Conservation (phyloP, 2,797 vertebrate species). For the Urophycis tenuis region DNA sequence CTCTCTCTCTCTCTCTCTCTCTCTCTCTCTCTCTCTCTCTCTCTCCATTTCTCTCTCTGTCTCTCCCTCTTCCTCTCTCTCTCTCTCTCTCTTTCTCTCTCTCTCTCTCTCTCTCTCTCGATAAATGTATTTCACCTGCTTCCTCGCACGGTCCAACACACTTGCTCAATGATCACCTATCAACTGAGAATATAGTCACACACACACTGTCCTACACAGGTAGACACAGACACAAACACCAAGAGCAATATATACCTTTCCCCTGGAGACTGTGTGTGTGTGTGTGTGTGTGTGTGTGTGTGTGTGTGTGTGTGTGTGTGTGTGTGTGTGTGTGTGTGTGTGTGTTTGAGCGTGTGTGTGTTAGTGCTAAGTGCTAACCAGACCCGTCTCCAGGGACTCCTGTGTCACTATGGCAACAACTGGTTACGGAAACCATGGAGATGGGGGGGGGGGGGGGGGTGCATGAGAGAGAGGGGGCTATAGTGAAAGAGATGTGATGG, state of each 20-base stretch:
- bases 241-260: too few relatives aligned
- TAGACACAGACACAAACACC: not conserved
- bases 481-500: not conserved
- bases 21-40: too few relatives aligned
- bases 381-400: constrained; percentile 27
- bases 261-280: constrained; percentile 8
- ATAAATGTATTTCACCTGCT: too few relatives aligned
- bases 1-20: too few relatives aligned
- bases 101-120: not conserved
- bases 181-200: not conserved
- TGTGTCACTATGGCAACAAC: constrained; percentile 54
- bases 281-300: constrained; percentile 15
- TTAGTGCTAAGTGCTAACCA: constrained; percentile 32
- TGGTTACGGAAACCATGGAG: constrained; percentile 38
- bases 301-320: not conserved
- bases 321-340: not conserved
- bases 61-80: too few relatives aligned
- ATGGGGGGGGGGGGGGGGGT: not conserved
- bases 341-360: not conserved
- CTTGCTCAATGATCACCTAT: too few relatives aligned
- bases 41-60: too few relatives aligned
- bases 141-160: not conserved
- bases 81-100: too few relatives aligned
- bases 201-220: not conserved
- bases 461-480: not conserved